Percentiles rank a stretch among this genome's conserved stretches.
Conservation (phyloP, 2,888 invertebrate species). For the Scaptodrosophila latifasciaeformis region DNA sequence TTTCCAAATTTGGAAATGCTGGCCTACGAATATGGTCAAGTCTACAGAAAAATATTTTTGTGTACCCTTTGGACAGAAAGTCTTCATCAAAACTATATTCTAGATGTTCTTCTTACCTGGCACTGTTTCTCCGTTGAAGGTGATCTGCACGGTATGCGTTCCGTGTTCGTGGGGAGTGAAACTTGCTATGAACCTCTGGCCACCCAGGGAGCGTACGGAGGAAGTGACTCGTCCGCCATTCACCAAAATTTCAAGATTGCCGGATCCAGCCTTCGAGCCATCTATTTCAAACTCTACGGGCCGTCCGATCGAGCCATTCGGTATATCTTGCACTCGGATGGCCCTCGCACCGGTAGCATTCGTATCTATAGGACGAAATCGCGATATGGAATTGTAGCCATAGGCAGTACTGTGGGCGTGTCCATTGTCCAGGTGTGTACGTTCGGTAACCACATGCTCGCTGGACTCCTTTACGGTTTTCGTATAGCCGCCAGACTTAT, state of each 20-base stretch:
- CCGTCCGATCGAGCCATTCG: conserved; percentile 90
- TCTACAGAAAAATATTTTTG: too few species aligned
- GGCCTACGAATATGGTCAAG: too few species aligned
- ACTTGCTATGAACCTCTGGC: conserved; percentile 91
- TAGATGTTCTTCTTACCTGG: conserved; percentile 88
- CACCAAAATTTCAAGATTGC: conserved; percentile 95
- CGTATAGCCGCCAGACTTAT: conserved; percentile 72
- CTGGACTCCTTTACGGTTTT: conserved; percentile 74
- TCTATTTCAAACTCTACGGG: conserved; percentile 98
- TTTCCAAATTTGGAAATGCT: too few species aligned
- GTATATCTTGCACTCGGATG: conserved; percentile 90
- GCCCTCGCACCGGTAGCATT: conserved; percentile 85
- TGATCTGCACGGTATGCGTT: conserved; percentile 92
- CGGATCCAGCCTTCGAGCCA: conserved; percentile 95
- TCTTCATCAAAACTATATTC: neutral
- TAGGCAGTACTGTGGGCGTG: conserved; percentile 43
- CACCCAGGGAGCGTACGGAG: conserved; percentile 92
- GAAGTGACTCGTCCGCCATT: conserved; percentile 97
- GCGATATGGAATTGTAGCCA: conserved; percentile 69
- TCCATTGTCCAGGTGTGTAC: conserved; percentile 49
- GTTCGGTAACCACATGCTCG: conserved; percentile 73
- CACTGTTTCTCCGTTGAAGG: conserved; percentile 93
- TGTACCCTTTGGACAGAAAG: too few species aligned
- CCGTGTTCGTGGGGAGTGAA: conserved; percentile 93
- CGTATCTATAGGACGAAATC: conserved; percentile 76